Evolutionary conservation across 2,888 invertebrate genomes (phyloP), one percentile per base, ranked within the genome.

Genomic region (Amblyjoppa fuscipennis): DNA sequence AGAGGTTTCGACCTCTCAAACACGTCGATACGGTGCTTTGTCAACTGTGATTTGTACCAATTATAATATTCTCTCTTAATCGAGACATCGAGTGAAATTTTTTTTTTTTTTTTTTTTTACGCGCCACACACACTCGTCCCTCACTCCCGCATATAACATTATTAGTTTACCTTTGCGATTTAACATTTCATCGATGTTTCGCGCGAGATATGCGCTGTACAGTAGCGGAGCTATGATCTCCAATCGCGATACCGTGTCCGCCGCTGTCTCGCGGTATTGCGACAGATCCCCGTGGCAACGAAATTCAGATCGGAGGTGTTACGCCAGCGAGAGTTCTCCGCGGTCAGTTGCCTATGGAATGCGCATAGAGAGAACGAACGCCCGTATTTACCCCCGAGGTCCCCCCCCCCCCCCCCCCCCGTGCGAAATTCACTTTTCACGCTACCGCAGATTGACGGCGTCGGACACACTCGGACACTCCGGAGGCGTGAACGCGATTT

Each of bases 281-380:
- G 80, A 87, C 85, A 87, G 85, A 84, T 85, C 71, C 59, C 64
- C 81, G 74, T 81, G 76, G 85, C 84, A 83, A 82, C 83, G 74
- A 86, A 88, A 87, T 88, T 84, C 80, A 85, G 83, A 86, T 87
- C 84, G 82, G 81, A 87, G 84, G 81, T 81, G 84, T 87, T 87
- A 77, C 88, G 87, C 83, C 84, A 88, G 80, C 73, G 77, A 82
- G 78, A 87, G 86, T 88, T 88, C 87, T 85, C 86, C 88, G 83
- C 87, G 88, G 88, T 88, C 88, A 87, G 87, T 87, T 88, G 88
- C 81, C 85, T 85, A 87, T 75, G 87, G 88, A 88, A 87, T 88
- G 88, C 66, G 76, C 81, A 74, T 75, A 77, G 83, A 85, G 77
- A 77, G 79, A 83, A 79, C 66, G 61, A 73, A 77, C 34, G 76